phyloP scores from a whole-genome alignment of 2,888 invertebrate species.

The Nezara viridula region DNA sequence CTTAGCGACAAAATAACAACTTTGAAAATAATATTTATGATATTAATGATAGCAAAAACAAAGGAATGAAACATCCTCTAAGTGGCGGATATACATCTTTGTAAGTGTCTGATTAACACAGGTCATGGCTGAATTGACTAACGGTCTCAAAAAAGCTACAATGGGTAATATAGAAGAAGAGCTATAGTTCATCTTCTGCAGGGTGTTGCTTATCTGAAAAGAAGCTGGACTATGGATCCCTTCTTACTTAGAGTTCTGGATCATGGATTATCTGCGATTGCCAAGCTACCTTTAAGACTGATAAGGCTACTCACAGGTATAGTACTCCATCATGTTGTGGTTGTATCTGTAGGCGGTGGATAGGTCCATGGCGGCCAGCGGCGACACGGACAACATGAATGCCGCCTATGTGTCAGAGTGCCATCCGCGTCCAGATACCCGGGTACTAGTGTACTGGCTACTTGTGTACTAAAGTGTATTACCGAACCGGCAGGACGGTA shows the following conservation, averaged over 20 bases:
- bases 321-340: conserved; percentile 99
- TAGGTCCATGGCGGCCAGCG: conserved; percentile 81
- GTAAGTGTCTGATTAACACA: not conserved
- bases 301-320: conserved; percentile 85
- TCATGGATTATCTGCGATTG: not conserved
- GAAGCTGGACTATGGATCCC: not conserved
- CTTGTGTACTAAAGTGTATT: not conserved
- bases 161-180: not conserved
- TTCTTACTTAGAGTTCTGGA: not conserved
- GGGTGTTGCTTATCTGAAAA: not conserved
- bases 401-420: not conserved
- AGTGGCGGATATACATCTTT: too few relatives aligned
- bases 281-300: not conserved
- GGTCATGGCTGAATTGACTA: not conserved
- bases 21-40: too few relatives aligned
- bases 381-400: conserved; percentile 64
- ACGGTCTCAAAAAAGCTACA: not conserved
- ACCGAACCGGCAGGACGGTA: not conserved
- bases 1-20: too few relatives aligned
- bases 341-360: conserved; percentile 96
- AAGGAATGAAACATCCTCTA: not conserved
- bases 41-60: too few relatives aligned
- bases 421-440: too few relatives aligned
- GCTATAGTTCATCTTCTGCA: not conserved
- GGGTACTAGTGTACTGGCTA: not conserved